Evolutionary conservation across 2,797 vertebrate species (phyloP).

Genomic region (Enteromius unitaeniatus): DNA sequence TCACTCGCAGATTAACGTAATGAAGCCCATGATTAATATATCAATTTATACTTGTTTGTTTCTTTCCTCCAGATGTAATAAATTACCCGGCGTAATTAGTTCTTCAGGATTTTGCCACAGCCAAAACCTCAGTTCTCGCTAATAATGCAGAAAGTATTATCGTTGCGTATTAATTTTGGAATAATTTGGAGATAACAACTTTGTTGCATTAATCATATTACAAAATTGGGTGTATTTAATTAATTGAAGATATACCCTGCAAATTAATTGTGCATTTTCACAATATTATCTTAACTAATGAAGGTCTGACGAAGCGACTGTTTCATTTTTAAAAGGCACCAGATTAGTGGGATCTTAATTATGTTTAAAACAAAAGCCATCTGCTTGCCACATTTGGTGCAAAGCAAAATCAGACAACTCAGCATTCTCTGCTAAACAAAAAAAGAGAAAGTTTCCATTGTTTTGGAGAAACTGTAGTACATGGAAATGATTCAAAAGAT

Average conservation of each 20-base stretch:
- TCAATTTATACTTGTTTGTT: constrained; percentile 98
- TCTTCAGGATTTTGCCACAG: constrained; percentile 75
- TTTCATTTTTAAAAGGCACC: constrained; percentile 76
- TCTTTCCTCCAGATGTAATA: constrained; percentile 87
- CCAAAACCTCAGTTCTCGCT: constrained; percentile 76
- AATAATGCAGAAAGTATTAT: constrained; percentile 83
- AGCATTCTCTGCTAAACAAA: constrained; percentile 82
- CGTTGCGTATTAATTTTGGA: constrained; percentile 86
- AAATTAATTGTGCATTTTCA: constrained; percentile 82
- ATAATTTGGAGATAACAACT: constrained; percentile 87
- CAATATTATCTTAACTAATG: constrained; percentile 86
- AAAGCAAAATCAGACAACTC: constrained; percentile 78
- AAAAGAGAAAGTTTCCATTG: constrained; percentile 82
- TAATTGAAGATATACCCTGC: constrained; percentile 80
- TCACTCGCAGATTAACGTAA: constrained; percentile 87
- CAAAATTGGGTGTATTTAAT: constrained; percentile 82
- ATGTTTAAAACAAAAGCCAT: constrained; percentile 84
- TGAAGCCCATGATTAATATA: constrained; percentile 93
- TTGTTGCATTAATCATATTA: constrained; percentile 90
- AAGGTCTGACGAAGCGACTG: constrained; percentile 78
- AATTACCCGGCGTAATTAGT: constrained; percentile 92
- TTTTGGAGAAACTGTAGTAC: constrained; percentile 81
- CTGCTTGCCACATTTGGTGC: constrained; percentile 72
- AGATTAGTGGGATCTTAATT: constrained; percentile 87
- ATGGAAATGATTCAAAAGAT: constrained; percentile 85